Conservation (phyloP, 2,797 vertebrate genomes). For the Trichosurus vulpecula region DNA sequence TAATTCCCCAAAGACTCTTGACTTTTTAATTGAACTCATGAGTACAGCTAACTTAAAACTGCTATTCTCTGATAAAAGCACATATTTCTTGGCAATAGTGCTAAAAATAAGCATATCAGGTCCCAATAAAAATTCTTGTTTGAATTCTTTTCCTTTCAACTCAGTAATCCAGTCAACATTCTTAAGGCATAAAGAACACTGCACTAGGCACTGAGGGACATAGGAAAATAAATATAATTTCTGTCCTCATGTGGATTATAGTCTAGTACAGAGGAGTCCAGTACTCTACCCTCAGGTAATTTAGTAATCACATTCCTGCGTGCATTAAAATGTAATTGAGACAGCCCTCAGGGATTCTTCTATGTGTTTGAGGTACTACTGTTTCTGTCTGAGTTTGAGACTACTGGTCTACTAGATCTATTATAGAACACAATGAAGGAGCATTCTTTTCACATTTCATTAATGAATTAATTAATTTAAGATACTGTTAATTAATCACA, state of each 20-base stretch:
- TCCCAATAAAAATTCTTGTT: slow-evolving; percentile 9
- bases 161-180: background rate
- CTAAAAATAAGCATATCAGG: slow-evolving; percentile 37
- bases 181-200: background rate
- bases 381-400: background rate
- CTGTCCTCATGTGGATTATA: background rate
- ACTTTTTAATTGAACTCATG: slow-evolving; percentile 77
- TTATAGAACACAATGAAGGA: background rate
- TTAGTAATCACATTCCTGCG: background rate
- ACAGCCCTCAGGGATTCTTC: background rate
- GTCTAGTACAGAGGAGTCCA: background rate
- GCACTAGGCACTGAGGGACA: background rate
- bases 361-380: background rate
- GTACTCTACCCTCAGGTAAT: background rate
- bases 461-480: background rate
- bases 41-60: slow-evolving; percentile 76
- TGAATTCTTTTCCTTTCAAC: background rate
- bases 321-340: background rate
- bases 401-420: background rate
- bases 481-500: background rate
- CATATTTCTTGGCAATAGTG: slow-evolving; percentile 43
- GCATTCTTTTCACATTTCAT: background rate
- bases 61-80: slow-evolving; percentile 69
- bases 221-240: background rate
- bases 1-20: slow-evolving; percentile 70